Evolutionary conservation across 2,888 invertebrate genomes (phyloP), one percentile per base, ranked within the genome.

Genomic region (Drosophila nr. fundita): DNA sequence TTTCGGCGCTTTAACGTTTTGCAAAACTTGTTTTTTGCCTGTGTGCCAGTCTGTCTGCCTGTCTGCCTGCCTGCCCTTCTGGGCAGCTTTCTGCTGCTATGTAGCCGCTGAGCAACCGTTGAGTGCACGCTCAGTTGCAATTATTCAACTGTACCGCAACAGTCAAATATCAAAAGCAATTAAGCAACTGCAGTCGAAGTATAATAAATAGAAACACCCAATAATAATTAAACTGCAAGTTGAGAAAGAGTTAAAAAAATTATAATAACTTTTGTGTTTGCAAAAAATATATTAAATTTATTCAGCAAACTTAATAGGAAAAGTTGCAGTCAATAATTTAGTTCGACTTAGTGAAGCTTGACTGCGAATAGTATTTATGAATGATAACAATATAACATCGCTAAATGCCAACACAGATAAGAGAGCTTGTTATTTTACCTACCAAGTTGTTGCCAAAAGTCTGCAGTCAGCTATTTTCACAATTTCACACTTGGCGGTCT

Each of bases 401-500:
- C 58, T 64, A 69, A 71, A 50, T 52, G 24, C 32, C 55, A 48
- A 54, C 49, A 62, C 5, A 11, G 55, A 55, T 38, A 38, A 55
- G 29, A 40, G 57, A 48, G 30, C 38, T 42, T 40, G 21, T 15
- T 13, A 24, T 15, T 45, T 45, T 45, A 45, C 45, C 45, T 1
- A 13, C 30, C 54, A 59, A 65, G 62, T 36, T 29, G 50, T 48
- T 67, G 64, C 73, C 66, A 72, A 78, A 71, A 68, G 42, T 66
- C 40, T 65, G 55, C 40, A 45, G 53, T 54, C 73, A 73, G 34
- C 73, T 48, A 10, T 36, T 50, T 65, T 40, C 27, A 24, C 24
- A 34, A 40, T 59, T 65, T 65, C 38, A 48, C 69, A 79, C 68
- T 80, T 78, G 73, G 38, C 59, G 54, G 78, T 52, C 68, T 76